A percentile compares a stretch with the other conserved stretches of the same genome.
Conservation (phyloP, 2,888 invertebrate genomes). For the Cryptocephalus primarius region DNA sequence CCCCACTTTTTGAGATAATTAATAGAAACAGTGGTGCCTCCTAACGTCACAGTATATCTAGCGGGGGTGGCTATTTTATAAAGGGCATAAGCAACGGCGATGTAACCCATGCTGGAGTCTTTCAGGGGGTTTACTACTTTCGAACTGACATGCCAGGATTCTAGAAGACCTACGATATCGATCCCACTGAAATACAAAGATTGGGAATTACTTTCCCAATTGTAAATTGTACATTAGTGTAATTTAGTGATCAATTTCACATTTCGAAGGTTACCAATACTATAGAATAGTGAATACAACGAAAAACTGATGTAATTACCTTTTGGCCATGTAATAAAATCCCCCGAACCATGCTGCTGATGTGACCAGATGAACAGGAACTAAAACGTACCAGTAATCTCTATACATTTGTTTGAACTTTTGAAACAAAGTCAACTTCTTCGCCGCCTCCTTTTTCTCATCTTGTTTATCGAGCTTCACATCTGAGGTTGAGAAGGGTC, state of each 20-base stretch:
- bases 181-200: constrained; percentile 62
- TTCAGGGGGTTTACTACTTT: constrained; percentile 62
- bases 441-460: constrained; percentile 1
- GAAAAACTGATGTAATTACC: constrained; percentile 43
- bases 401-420: constrained; percentile 86
- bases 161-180: constrained; percentile 71
- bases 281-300: neutral
- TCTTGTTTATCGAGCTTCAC: too few relatives aligned
- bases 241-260: neutral
- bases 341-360: constrained; percentile 81
- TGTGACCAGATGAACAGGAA: constrained; percentile 86
- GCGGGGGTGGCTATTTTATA: constrained; percentile 90
- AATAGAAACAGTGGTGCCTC: constrained; percentile 78
- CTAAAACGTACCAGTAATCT: constrained; percentile 92
- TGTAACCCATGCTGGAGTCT: constrained; percentile 74
- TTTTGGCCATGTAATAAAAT: constrained; percentile 77
- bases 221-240: too few relatives aligned
- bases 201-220: neutral
- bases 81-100: constrained; percentile 81
- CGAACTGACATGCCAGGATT: constrained; percentile 69
- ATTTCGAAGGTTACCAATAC: neutral
- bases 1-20: constrained; percentile 70
- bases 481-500: too few relatives aligned
- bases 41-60: constrained; percentile 85
- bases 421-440: constrained; percentile 57